Percentiles rank a stretch among this genome's conserved stretches.
Evolutionary conservation across 2,888 invertebrate genomes (phyloP).

Genomic region (Cryptocephalus moraei): DNA sequence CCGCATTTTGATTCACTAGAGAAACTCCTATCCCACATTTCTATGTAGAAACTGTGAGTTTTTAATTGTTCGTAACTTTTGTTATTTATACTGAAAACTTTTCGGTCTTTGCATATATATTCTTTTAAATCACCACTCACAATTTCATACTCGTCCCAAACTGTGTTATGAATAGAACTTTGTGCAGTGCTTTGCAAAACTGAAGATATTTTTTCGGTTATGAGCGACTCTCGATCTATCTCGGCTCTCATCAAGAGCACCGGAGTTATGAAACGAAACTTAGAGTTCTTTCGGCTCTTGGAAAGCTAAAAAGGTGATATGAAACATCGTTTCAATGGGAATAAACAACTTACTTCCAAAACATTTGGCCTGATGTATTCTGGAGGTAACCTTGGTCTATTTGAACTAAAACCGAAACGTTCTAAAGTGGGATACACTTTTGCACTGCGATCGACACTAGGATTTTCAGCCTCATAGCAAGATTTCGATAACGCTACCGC

Average conservation of each 20-base stretch:
- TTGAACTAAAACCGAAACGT: constrained; percentile 49
- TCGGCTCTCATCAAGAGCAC: constrained; percentile 27
- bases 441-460: background rate
- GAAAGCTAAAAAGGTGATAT: constrained; percentile 14
- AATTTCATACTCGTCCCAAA: background rate
- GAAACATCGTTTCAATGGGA: constrained; percentile 1
- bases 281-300: constrained; percentile 25
- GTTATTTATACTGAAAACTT: background rate
- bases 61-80: background rate
- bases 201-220: constrained; percentile 28
- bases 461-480: constrained; percentile 24
- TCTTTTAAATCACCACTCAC: background rate
- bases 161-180: background rate
- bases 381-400: constrained; percentile 9
- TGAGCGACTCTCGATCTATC: constrained; percentile 28
- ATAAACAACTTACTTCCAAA: constrained; percentile 7
- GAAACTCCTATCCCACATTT: constrained; percentile 27
- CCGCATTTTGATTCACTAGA: constrained; percentile 36
- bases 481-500: constrained; percentile 59
- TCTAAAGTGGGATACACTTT: constrained; percentile 29
- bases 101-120: background rate
- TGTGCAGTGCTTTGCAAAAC: constrained; percentile 17
- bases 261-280: constrained; percentile 31
- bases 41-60: background rate
- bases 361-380: constrained; percentile 1